Conservation (phyloP, 2,113 vertebrate species). For the Eurystomus gularis region DNA sequence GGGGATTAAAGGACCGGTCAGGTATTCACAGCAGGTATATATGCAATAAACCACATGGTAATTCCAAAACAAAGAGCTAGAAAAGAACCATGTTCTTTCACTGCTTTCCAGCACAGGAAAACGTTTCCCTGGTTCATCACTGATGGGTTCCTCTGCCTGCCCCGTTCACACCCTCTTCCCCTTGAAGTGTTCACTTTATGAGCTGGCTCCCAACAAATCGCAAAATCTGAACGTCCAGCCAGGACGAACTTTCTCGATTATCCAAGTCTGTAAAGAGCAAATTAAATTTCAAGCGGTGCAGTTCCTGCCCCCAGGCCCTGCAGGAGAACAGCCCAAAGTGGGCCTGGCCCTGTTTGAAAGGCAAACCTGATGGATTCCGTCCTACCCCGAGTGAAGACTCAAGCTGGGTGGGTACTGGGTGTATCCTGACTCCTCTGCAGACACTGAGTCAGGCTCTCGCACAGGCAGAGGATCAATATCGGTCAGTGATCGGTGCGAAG, state of each 20-base stretch:
- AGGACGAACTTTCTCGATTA: background rate
- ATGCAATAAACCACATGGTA: background rate
- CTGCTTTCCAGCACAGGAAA: background rate
- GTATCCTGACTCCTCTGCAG: background rate
- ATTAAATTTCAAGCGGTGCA: background rate
- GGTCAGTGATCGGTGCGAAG: background rate
- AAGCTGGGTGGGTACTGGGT: background rate
- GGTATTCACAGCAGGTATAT: background rate
- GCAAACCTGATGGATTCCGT: background rate
- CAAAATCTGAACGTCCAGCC: background rate
- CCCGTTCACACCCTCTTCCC: background rate
- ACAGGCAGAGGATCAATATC: background rate
- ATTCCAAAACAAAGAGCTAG: background rate
- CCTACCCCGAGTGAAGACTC: background rate
- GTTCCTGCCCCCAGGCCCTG: background rate
- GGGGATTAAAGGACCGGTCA: background rate
- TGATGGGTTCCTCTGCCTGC: background rate
- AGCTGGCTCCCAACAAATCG: background rate
- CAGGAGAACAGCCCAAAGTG: background rate
- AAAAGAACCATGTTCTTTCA: background rate
- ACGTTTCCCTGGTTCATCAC: background rate
- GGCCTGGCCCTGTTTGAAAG: background rate
- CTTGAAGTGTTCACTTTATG: background rate
- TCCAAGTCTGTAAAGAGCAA: background rate
- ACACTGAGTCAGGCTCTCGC: background rate